Evolutionary conservation across 2,797 vertebrate species (phyloP).

Genomic region (Sebastes matsubarae): DNA sequence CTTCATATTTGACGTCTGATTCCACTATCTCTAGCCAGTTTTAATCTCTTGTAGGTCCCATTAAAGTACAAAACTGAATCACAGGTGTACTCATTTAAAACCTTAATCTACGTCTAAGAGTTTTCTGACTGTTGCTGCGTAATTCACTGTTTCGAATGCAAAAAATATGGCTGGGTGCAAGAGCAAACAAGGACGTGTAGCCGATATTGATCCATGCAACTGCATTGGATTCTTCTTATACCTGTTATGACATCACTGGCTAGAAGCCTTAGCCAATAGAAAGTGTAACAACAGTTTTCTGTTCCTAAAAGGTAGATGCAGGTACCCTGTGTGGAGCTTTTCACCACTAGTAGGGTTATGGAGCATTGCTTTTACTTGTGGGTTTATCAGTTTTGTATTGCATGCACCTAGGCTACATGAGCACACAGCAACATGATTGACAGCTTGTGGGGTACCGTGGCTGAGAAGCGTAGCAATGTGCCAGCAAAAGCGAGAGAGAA

Average conservation of each 20-base stretch:
- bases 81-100: background rate
- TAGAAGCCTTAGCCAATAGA: background rate
- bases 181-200: background rate
- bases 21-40: background rate
- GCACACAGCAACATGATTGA: background rate
- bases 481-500: background rate
- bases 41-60: background rate
- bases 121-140: background rate
- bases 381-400: background rate
- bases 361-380: background rate
- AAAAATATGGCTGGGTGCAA: background rate
- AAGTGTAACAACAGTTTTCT: no score
- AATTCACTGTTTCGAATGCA: background rate
- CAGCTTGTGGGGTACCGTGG: background rate
- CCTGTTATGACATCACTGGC: background rate
- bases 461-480: background rate
- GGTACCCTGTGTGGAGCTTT: background rate
- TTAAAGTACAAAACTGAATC: background rate
- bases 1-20: background rate
- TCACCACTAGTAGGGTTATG: background rate
- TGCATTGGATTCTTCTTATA: background rate
- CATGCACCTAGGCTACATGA: background rate
- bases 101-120: background rate
- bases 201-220: background rate
- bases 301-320: background rate